Base-by-base conservation (phyloP, 1,140 invertebrate genomes). In the Pogonomyrmex californicus region DNA sequence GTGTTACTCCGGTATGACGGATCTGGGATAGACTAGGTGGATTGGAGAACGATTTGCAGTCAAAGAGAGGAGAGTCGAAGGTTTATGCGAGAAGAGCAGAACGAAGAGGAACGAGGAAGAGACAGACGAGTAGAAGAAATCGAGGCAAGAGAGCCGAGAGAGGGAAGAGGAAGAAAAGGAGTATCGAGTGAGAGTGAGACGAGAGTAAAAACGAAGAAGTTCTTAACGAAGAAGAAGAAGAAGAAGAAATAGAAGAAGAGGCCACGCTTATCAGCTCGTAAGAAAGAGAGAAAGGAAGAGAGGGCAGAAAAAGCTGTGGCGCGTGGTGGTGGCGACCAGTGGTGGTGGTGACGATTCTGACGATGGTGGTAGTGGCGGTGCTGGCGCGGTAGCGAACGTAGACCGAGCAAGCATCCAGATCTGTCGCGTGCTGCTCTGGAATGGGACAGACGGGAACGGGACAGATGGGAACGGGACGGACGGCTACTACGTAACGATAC, bases 401-500 rank as follows among this genome's bases (percentile, higher is more conserved):
- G 83, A 85, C 58, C 83, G 66, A 91, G 76, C 82, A 86, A 91
- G 87, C 62, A 75, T 91, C 85, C 87, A 91, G 87, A 91, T 90
- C 91, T 89, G 92, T 92, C 92, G 92, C 92, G 91, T 91, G 91
- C 91, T 12, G 36, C 51, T 75, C 82, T 85, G 87, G 83, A 86
- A 90, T 81, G 87, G 82, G 86, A 87, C 75, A 86, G 86, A 86
- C 75, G 87, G 86, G 83, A 91, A 81, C 85, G 88, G 88, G 90
- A 88, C 85, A 79, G 23, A 23, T 70, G 86, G 86, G 83, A 91
- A 81, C 85, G 88, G 88, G 90, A 88, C 85, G 77, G 23, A 23
- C 23, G 23, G 23, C 23, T 70, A 41, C 41, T 23, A 85, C 58
- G 76, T 86, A 54, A 62, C 14, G 65, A 36, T 60, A 85, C 85